These are phyloP conservation scores for Sycophaga agraensis DNA, from an alignment of 1,140 invertebrate genomes.

Conservation along the genomic window DNA sequence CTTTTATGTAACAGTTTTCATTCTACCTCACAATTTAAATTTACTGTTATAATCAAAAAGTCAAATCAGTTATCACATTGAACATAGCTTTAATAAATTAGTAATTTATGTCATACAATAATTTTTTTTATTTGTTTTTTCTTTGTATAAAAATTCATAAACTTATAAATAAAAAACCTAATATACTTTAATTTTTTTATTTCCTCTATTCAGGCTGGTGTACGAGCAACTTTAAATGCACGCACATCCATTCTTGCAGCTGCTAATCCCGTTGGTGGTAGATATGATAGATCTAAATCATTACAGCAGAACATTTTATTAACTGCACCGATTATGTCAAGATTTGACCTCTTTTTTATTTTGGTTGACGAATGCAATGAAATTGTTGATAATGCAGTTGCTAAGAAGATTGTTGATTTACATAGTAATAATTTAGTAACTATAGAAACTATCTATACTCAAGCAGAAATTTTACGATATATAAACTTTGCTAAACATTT, in stretches of 20 bases:
- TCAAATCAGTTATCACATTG: too few relatives aligned
- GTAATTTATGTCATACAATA: too few relatives aligned
- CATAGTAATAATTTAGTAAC: conserved; percentile 79
- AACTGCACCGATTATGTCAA: conserved; percentile 97
- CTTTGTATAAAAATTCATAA: too few relatives aligned
- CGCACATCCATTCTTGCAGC: conserved; percentile 97
- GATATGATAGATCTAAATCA: conserved; percentile 93
- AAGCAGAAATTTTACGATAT: conserved; percentile 88
- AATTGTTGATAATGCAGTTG: conserved; percentile 94
- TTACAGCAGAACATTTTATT: conserved; percentile 93
- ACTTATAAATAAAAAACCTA: too few relatives aligned
- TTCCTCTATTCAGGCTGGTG: conserved; percentile 72
- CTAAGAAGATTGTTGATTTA: conserved; percentile 91
- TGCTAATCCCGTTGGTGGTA: conserved; percentile 95
- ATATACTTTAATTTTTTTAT: too few relatives aligned
- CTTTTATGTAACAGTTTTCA: too few relatives aligned
- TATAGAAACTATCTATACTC: conserved; percentile 78
- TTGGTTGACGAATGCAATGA: conserved; percentile 95
- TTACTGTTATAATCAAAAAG: too few relatives aligned
- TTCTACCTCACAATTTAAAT: too few relatives aligned
- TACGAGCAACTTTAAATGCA: conserved; percentile 96
- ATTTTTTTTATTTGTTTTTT: too few relatives aligned
- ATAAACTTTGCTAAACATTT: conserved; percentile 96
- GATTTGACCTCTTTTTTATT: conserved; percentile 99
- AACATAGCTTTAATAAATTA: too few relatives aligned